Base-by-base conservation (phyloP, 1,140 invertebrate species). In the Drosophila miranda region DNA sequence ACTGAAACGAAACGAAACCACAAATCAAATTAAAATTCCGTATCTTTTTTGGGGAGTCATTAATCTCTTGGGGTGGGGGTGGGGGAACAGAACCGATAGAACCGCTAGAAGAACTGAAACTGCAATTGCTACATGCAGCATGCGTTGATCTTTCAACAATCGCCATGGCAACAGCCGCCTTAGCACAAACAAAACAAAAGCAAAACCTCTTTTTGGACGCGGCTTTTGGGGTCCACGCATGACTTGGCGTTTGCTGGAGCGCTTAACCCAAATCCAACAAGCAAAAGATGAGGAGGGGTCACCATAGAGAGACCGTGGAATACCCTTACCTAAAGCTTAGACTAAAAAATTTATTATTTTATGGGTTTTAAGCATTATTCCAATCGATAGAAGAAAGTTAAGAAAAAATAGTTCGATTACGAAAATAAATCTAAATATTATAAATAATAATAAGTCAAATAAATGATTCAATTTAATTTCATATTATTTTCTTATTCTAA, bases 1-100 rank as follows among this genome's bases (percentile, higher is more conserved):
- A 75, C 34, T 13, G 4, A 69, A 75, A 68, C 38, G 43, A 57
- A 75, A 62, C 48, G 55, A 57, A 80, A 82, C 78, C 78, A 83
- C 79, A 81, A 83, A 78, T 81, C 79, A 78, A 81, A 83, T 81
- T 82, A 81, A 81, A 83, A 83, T 78, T 81, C 79, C 78, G 74
- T 78, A 81, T 52, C 16, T 61, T 53, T 45, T 59, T 19, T 21
- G 48, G 8, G 9, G 11, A 53, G 53, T 52, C 59, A 80, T 80
- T 66, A 66, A 72, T 75, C 60, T 75, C 59, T 44, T 1, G 1
- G 28, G 8, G 28, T 8, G 30, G 30, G 30, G 30, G 48, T 48
- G 70, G 62, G 49, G 56, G 23, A 26, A 26, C 0, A 26, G 23
- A 26, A 26, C 23, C 23, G 49, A 51, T 26, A 80, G 77, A 80